Evolutionary conservation across 2,113 vertebrate genomes (phyloP).

Genomic region (Mesoclemmys tuberculata): DNA sequence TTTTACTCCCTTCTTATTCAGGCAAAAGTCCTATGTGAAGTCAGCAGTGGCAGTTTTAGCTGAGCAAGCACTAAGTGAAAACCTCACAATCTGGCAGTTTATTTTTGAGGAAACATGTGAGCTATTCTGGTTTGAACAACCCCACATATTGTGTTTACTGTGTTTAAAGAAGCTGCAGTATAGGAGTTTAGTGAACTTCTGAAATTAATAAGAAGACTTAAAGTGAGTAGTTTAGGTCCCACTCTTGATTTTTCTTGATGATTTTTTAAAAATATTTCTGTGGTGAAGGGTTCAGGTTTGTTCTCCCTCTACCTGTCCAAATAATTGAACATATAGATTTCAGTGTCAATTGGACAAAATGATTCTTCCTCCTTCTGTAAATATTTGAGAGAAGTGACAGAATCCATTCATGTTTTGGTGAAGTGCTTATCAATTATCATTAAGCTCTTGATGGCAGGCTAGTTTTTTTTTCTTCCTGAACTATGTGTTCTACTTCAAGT

Average conservation of each 20-base stretch:
- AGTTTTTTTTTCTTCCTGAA: neutral
- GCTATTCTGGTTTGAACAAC: neutral
- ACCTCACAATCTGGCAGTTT: neutral
- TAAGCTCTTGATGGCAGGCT: neutral
- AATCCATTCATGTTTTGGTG: constrained; percentile 26
- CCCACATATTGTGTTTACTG: neutral
- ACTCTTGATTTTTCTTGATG: neutral
- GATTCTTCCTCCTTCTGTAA: neutral
- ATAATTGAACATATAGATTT: constrained; percentile 12
- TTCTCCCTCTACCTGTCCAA: neutral
- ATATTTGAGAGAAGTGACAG: constrained; percentile 11
- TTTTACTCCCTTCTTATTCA: neutral
- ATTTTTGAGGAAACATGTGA: neutral
- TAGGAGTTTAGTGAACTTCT: neutral
- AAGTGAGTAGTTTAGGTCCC: neutral
- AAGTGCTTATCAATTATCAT: constrained; percentile 29
- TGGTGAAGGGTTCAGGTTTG: neutral
- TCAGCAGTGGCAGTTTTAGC: neutral
- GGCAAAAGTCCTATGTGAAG: neutral
- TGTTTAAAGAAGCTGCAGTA: neutral
- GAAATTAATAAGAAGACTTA: neutral
- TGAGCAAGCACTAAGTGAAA: neutral
- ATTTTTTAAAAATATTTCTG: neutral
- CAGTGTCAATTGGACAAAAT: neutral
- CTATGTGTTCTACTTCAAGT: too few species aligned